phyloP scores from a whole-genome alignment of 2,888 invertebrate genomes.

The Pinctada fucata region DNA sequence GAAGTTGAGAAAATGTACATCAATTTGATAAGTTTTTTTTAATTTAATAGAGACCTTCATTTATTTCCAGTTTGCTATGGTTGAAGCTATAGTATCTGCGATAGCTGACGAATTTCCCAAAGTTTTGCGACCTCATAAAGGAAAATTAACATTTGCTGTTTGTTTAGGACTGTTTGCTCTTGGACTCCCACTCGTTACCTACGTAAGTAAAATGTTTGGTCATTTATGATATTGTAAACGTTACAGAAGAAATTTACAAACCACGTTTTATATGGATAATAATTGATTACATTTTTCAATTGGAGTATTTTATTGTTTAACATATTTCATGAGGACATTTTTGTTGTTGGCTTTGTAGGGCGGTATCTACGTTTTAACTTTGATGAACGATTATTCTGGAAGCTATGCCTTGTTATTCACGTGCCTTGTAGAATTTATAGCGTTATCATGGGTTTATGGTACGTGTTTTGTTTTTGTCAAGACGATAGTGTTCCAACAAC shows the following conservation, averaged over 20 bases:
- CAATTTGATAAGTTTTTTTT: no score
- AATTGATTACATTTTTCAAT: no score
- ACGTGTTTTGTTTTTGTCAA: conserved; percentile 27
- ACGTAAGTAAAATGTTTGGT: conserved; percentile 53
- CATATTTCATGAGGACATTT: no score
- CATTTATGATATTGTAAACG: neutral
- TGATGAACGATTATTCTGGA: conserved; percentile 72
- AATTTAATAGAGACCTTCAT: no score
- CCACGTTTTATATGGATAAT: neutral
- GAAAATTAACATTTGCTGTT: conserved; percentile 58
- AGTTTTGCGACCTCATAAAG: conserved; percentile 59
- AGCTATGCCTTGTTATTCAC: conserved; percentile 70
- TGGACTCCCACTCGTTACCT: conserved; percentile 70
- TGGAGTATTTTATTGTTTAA: no score
- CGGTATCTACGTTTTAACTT: conserved; percentile 68
- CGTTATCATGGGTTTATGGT: conserved; percentile 60
- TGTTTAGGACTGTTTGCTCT: conserved; percentile 67
- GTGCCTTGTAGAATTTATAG: conserved; percentile 64
- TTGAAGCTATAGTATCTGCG: conserved; percentile 72
- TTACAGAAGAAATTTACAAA: neutral
- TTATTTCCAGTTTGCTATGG: conserved; percentile 68
- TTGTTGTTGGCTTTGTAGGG: conserved; percentile 50
- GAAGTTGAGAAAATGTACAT: no score
- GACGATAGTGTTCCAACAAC: no score
- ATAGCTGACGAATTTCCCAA: conserved; percentile 68